Base-by-base conservation (phyloP, 2,888 invertebrate species). In the Cheiracanthium punctorium region DNA sequence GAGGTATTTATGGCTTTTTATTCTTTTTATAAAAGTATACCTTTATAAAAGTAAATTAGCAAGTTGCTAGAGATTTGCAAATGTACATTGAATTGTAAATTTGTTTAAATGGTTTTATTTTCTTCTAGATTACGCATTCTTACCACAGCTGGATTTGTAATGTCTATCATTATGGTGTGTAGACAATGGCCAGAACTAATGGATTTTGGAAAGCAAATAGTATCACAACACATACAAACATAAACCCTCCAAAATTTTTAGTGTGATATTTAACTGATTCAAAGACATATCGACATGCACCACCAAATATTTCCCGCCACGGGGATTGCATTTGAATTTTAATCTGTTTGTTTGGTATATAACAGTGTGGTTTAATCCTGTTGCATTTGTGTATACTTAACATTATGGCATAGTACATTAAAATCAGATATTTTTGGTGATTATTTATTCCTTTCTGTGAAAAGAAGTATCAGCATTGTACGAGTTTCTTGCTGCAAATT, bases 151-250 rank as follows among this genome's bases (percentile, higher is more conserved):
- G 92, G 96, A 89, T 95, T 96, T 89, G 95, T 96, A 88, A 94
- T 96, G 93, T 93, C 95, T 82, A 94, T 96, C 90, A 95, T 96
- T 90, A 95, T 96, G 93, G 95, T 96, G 90, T 94, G 96, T 91
- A 95, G 95, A 91, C 96, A 96, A 91, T 97, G 96, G 96, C 96
- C 96, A 79, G 96, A 96, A 92, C 95, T 96, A 12, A 37, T 87
- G 32, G 82, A 88, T 32, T 88, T 84, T 84, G 80, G 87, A n/a
- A 80, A 81, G 30, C 81, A 87, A 52, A 58, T 87, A 69, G 73
- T 87, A 29, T 71, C 76, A 37, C 87, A 81, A 71, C 77, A 87
- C 58, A 43, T 81, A 58, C 77, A 81, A 67, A 81, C 65, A 37
- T 87, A 37, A 86, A 29, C 85, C 80, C 80, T 85, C 82, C 82